These are phyloP conservation scores for Bombus superbus DNA, from an alignment of 1,140 invertebrate genomes.

Conservation along the genomic window DNA sequence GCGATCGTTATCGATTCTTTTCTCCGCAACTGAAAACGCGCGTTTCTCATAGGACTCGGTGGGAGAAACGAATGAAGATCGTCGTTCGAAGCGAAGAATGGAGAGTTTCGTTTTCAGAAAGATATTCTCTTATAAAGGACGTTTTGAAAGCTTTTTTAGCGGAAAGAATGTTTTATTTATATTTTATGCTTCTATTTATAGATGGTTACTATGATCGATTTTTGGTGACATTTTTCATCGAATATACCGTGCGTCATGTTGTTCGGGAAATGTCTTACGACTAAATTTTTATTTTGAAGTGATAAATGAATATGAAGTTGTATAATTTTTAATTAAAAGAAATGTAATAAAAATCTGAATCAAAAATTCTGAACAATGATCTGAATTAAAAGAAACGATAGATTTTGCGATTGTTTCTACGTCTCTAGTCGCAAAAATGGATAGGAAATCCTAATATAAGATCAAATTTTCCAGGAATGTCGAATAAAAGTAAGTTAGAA, in stretches of 20 bases:
- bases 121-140: neutral
- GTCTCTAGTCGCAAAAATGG: neutral
- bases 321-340: neutral
- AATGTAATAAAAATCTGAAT: neutral
- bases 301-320: neutral
- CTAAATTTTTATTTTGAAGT: neutral
- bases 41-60: neutral
- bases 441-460: too few relatives aligned
- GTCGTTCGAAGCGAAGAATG: neutral
- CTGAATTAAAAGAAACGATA: too few relatives aligned
- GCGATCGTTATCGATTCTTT: constrained; percentile 42
- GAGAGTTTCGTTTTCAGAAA: neutral
- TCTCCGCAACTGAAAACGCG: neutral
- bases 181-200: constrained; percentile 4
- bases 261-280: neutral
- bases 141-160: neutral
- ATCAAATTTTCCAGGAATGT: too few relatives aligned
- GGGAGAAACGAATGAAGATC: constrained; percentile 3
- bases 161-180: neutral
- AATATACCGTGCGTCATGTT: neutral
- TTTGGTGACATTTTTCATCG: neutral
- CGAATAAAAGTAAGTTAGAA: neutral
- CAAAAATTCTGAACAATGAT: neutral
- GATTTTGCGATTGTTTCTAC: too few relatives aligned
- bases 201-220: neutral